Evolutionary conservation across 2,888 invertebrate genomes (phyloP).

Genomic region (Monochamus alternatus): DNA sequence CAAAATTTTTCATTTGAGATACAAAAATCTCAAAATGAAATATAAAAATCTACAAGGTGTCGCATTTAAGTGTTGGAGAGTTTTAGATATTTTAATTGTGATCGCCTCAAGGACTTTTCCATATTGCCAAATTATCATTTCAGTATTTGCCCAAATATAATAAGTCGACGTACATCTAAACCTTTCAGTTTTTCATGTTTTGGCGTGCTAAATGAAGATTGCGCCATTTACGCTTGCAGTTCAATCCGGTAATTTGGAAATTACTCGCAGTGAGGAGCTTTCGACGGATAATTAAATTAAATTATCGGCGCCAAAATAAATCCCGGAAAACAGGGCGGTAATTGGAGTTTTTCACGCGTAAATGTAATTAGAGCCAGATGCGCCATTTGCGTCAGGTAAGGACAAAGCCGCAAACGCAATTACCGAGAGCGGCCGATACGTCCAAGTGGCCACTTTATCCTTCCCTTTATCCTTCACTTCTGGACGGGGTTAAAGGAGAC

Average conservation of each 20-base stretch:
- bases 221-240: too few species aligned
- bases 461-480: not conserved
- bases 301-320: not conserved
- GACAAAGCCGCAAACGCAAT: constrained; percentile 43
- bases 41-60: too few species aligned
- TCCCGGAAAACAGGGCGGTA: constrained; percentile 16
- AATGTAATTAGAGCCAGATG: constrained; percentile 41
- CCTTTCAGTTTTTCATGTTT: too few species aligned
- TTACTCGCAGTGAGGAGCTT: not conserved
- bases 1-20: too few species aligned
- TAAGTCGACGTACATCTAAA: too few species aligned
- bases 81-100: too few species aligned
- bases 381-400: constrained; percentile 42
- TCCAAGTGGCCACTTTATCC: constrained; percentile 29
- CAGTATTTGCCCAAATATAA: too few species aligned
- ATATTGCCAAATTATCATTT: too few species aligned
- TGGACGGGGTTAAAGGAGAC: not conserved
- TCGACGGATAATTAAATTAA: not conserved
- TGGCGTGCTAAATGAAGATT: too few species aligned
- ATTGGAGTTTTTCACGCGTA: constrained; percentile 32
- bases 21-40: too few species aligned
- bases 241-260: not conserved
- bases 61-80: too few species aligned
- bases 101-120: too few species aligned
- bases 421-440: constrained; percentile 28